A percentile compares a stretch with the other conserved stretches of the same genome.
Evolutionary conservation across 1,140 invertebrate species (phyloP).

Genomic region (Drosophila navojoa): DNA sequence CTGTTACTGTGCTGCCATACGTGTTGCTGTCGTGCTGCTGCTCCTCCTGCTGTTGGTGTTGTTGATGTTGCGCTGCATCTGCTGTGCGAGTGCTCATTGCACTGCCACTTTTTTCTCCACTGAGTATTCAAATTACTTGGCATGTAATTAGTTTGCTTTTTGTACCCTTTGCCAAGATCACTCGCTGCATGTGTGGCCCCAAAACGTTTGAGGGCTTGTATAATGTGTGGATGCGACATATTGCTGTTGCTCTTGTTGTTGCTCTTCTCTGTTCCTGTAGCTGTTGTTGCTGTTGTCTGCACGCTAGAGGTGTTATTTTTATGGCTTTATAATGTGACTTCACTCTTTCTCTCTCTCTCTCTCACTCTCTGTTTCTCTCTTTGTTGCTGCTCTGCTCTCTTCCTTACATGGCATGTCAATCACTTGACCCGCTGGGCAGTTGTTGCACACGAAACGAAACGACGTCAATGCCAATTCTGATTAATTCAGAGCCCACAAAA

Average conservation of each 20-base stretch:
- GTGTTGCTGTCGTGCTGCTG: slow-evolving; percentile 38
- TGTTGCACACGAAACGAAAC: slow-evolving; percentile 24
- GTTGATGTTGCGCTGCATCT: slow-evolving; percentile 37
- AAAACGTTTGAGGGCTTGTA: slow-evolving; percentile 43
- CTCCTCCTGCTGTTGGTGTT: neutral
- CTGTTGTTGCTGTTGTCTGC: slow-evolving; percentile 22
- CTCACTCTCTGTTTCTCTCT: neutral
- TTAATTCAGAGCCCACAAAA: neutral
- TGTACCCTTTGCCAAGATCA: slow-evolving; percentile 42
- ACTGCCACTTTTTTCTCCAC: slow-evolving; percentile 58
- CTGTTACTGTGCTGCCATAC: slow-evolving; percentile 51
- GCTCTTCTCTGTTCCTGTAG: slow-evolving; percentile 17
- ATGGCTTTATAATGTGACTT: slow-evolving; percentile 72
- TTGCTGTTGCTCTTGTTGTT: slow-evolving; percentile 31
- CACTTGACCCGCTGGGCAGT: slow-evolving; percentile 52
- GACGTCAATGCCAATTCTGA: slow-evolving; percentile 13
- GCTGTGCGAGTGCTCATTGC: slow-evolving; percentile 66
- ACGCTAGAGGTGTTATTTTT: slow-evolving; percentile 69
- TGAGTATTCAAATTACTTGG: slow-evolving; percentile 77
- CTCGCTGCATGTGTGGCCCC: slow-evolving; percentile 69
- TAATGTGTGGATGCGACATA: slow-evolving; percentile 40
- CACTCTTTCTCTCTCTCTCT: neutral
- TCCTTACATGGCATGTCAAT: slow-evolving; percentile 61
- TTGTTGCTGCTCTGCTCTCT: slow-evolving; percentile 13
- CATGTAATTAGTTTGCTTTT: slow-evolving; percentile 77